Conservation (phyloP, 2,113 vertebrate genomes). For the Ariopsis seemanni region DNA sequence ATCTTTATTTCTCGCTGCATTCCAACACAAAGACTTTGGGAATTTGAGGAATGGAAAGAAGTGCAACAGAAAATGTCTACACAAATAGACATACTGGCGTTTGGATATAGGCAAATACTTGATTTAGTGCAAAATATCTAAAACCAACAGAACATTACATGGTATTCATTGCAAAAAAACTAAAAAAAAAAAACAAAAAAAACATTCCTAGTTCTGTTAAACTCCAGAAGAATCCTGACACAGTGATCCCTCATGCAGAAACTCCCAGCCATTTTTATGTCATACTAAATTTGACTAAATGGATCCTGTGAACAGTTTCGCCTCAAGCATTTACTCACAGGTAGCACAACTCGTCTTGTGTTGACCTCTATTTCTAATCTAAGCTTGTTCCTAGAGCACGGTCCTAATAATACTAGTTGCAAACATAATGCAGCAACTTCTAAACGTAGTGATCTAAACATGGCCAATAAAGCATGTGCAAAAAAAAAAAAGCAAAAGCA, state of each 20-base stretch:
- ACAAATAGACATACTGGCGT: constrained; percentile 1
- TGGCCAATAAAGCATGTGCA: constrained; percentile 24
- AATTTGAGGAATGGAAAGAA: constrained; percentile 35
- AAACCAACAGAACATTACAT: constrained; percentile 6
- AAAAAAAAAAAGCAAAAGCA: constrained; percentile 10
- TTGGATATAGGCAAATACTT: not conserved
- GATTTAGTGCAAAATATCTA: constrained; percentile 6
- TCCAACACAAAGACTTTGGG: constrained; percentile 54
- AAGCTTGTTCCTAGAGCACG: not conserved
- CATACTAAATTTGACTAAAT: not conserved
- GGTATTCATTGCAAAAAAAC: too few species aligned
- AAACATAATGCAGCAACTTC: not conserved
- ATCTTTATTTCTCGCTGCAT: constrained; percentile 64
- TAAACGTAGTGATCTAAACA: not conserved
- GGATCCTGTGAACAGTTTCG: not conserved
- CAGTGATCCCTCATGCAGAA: constrained; percentile 8
- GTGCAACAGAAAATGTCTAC: constrained; percentile 17
- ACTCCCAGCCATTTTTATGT: not conserved
- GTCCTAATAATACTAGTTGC: not conserved
- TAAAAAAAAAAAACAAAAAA: not conserved
- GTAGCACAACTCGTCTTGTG: not conserved
- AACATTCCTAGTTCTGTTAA: not conserved
- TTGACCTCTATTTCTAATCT: not conserved
- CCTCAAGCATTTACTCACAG: not conserved
- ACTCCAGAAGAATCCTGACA: not conserved